Conservation (phyloP, 2,888 invertebrate species). For the Artemia sinica region DNA sequence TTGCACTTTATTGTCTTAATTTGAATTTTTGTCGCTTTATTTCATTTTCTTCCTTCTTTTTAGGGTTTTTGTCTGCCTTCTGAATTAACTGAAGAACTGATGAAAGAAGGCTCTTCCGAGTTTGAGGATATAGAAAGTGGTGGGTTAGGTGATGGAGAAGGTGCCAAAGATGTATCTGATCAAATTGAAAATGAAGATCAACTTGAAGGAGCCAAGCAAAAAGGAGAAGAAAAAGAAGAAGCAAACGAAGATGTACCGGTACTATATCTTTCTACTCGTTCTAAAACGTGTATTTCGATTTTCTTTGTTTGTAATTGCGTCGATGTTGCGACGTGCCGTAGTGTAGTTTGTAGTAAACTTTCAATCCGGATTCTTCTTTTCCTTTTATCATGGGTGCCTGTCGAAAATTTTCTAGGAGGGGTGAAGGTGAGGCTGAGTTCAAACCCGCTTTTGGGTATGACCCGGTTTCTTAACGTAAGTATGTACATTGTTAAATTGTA, state of each 20-base stretch:
- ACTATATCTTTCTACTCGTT: conserved; percentile 2
- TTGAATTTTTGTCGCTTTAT: conserved; percentile 21
- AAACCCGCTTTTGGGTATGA: too few species aligned
- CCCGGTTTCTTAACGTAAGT: too few species aligned
- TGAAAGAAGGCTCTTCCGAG: conserved; percentile 32
- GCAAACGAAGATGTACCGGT: conserved; percentile 54
- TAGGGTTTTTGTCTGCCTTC: conserved; percentile 82
- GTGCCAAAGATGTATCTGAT: conserved; percentile 86
- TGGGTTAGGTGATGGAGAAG: conserved; percentile 81
- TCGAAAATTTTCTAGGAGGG: too few species aligned
- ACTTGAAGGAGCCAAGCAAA: conserved; percentile 66
- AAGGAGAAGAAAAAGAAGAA: conserved; percentile 52
- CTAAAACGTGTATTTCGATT: too few species aligned
- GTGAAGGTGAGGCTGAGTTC: too few species aligned
- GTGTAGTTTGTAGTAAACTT: too few species aligned
- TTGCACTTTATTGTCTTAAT: background rate
- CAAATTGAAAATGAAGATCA: conserved; percentile 82
- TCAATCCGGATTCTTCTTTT: too few species aligned
- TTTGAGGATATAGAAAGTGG: conserved; percentile 45
- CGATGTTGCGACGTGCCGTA: too few species aligned
- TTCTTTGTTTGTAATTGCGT: too few species aligned
- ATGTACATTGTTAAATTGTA: too few species aligned
- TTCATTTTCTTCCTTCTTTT: conserved; percentile 21
- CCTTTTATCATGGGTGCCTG: too few species aligned
- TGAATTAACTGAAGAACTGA: conserved; percentile 47